Evolutionary conservation across 2,113 vertebrate genomes (phyloP), one percentile per base, ranked within the genome.

Genomic region (Coptodon bakossiorum): DNA sequence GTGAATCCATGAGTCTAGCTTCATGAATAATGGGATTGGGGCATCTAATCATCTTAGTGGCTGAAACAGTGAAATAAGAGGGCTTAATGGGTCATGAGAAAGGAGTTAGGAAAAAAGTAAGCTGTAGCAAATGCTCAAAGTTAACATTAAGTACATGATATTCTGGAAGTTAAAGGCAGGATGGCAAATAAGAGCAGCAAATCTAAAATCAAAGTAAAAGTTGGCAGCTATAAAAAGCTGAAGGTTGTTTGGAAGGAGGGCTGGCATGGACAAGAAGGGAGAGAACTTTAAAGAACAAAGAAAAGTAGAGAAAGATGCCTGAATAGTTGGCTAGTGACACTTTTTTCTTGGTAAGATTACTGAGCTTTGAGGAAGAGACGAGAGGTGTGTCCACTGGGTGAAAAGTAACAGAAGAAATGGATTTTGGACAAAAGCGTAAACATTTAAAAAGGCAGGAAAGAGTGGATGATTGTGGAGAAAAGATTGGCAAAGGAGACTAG

Each of bases 1-100:
- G 50, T 87, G 85, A 90, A 90, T 91, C 90, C 31, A 36, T 48
- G 80, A 90, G 38, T 59, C 68, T 84, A 82, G 31, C 71, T 53
- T 90, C 85, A 90, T 89, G 48, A 80, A 86, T 86, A 90, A 90
- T 82, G 63, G 43, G 50, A 82, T 29, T 76, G 34, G 27, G 36
- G 24, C 27, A 83, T 91, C 63, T 81, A 19, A 87, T 91, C 71
- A 89, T 61, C 36, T 79, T 63, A 24, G 79, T 54, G 45, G 63
- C 82, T 45, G 76, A 24, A 84, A 79, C 34, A 59, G 76, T 76
- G 85, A 85, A 66, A 78, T 11, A 52, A 52, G 45, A 80, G 45
- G 52, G 40, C 14, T 82, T 13, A 83, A 83, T 34, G 48, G 86
- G 61, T 92, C 84, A 59, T 45, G 38, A 31, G 54, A 81, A 71